Evolutionary conservation across 23 tunicate species (phyloP).

Genomic region (Corella eumyota): DNA sequence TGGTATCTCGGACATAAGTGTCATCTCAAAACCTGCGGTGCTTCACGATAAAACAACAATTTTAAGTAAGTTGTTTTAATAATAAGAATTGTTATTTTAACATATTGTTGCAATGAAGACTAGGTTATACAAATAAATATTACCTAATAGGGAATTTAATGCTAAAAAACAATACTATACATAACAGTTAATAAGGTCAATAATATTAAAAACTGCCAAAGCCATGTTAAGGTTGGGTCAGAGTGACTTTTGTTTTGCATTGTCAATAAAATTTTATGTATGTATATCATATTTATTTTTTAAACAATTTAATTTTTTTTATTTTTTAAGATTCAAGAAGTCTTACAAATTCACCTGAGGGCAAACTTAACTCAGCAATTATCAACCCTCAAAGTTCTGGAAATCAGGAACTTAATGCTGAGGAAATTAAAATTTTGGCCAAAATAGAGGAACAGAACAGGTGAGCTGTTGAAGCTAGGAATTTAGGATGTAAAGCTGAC

Average conservation of each 20-base stretch:
- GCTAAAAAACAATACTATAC: background rate
- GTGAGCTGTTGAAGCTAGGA: constrained; percentile 18
- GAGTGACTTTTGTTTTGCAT: background rate
- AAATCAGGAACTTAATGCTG: constrained; percentile 32
- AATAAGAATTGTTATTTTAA: background rate
- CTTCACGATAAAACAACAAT: constrained; percentile 8
- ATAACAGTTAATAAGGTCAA: background rate
- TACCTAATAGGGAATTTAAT: too few relatives aligned
- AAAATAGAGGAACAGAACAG: constrained; percentile 66
- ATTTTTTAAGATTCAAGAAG: too few relatives aligned
- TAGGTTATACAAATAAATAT: too few relatives aligned
- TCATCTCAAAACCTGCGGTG: constrained; percentile 29
- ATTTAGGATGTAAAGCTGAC: background rate
- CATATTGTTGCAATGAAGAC: background rate
- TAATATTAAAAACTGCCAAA: background rate
- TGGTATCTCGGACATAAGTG: constrained; percentile 18
- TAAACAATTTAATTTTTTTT: background rate
- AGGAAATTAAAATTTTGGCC: constrained; percentile 43
- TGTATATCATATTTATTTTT: background rate
- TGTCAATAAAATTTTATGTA: background rate
- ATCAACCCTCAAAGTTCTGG: too few relatives aligned
- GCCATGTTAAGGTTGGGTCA: background rate
- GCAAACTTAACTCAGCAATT: too few relatives aligned
- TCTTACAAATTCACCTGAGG: too few relatives aligned
- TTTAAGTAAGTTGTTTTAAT: background rate